phyloP scores from a whole-genome alignment of 1,140 invertebrate genomes.

The Aleiodes sp. region DNA sequence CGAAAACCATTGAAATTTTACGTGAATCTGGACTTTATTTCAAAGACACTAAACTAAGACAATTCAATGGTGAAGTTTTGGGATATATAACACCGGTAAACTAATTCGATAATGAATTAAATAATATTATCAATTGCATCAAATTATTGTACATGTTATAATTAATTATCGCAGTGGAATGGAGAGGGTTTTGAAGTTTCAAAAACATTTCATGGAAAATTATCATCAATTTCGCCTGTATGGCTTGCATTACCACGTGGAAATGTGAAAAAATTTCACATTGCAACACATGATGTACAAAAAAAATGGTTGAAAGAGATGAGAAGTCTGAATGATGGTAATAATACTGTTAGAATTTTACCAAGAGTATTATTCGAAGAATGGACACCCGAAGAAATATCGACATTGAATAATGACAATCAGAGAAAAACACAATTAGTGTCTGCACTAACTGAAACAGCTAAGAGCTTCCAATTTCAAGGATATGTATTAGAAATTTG shows the following conservation, averaged over 20 bases:
- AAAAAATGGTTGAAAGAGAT: conserved; percentile 84
- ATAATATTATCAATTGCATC: conserved; percentile 29
- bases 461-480: conserved; percentile 77
- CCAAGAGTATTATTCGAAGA: conserved; percentile 88
- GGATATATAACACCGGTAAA: conserved; percentile 92
- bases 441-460: conserved; percentile 70
- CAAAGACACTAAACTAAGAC: conserved; percentile 72
- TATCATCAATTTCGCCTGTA: conserved; percentile 91
- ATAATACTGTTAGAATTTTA: conserved; percentile 71
- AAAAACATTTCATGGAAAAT: conserved; percentile 89
- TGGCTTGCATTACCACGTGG: conserved; percentile 87
- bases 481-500: conserved; percentile 91
- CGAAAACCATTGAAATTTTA: conserved; percentile 77
- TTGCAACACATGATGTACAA: conserved; percentile 82
- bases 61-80: conserved; percentile 78
- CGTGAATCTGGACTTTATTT: conserved; percentile 78
- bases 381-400: conserved; percentile 78
- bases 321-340: conserved; percentile 61
- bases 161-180: conserved; percentile 83
- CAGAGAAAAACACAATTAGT: conserved; percentile 70
- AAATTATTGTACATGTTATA: background rate
- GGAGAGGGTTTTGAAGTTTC: conserved; percentile 92
- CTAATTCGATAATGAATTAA: conserved; percentile 39
- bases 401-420: conserved; percentile 70
- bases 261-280: conserved; percentile 69